phyloP scores from a whole-genome alignment of 2,113 vertebrate species.

The Plecturocebus donacophilus region DNA sequence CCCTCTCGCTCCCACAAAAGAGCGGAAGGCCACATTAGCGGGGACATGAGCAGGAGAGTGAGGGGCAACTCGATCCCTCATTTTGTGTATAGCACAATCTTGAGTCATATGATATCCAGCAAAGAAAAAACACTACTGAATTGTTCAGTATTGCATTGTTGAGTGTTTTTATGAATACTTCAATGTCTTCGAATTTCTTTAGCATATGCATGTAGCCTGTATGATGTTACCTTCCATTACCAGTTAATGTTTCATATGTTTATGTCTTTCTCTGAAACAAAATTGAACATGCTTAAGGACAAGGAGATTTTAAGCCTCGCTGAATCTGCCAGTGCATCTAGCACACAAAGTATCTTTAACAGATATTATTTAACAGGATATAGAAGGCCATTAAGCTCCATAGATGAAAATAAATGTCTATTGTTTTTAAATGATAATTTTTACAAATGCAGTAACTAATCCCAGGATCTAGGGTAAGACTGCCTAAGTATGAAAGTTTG shows the following conservation, averaged over 20 bases:
- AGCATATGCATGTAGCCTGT: neutral
- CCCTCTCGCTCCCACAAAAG: accelerated
- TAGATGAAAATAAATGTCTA: neutral
- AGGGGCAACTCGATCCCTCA: too few relatives aligned
- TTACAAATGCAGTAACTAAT: neutral
- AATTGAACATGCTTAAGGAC: neutral
- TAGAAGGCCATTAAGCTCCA: neutral
- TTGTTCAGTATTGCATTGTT: neutral
- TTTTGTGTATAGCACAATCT: accelerated
- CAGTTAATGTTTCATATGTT: neutral
- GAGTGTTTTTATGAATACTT: neutral
- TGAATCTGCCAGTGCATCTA: neutral
- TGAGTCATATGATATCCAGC: neutral
- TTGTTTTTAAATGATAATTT: neutral
- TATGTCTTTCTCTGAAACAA: neutral
- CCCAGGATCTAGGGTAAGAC: neutral
- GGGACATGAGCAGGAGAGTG: neutral
- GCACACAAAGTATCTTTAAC: neutral
- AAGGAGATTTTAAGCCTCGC: neutral
- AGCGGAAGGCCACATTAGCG: neutral
- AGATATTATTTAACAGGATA: neutral
- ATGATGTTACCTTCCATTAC: neutral
- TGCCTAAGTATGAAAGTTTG: neutral
- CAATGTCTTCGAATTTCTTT: neutral
- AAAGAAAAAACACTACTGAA: accelerated